These are phyloP conservation scores for Mormyrus iriodes DNA, from an alignment of 2,113 vertebrate species.

Conservation along the genomic window DNA sequence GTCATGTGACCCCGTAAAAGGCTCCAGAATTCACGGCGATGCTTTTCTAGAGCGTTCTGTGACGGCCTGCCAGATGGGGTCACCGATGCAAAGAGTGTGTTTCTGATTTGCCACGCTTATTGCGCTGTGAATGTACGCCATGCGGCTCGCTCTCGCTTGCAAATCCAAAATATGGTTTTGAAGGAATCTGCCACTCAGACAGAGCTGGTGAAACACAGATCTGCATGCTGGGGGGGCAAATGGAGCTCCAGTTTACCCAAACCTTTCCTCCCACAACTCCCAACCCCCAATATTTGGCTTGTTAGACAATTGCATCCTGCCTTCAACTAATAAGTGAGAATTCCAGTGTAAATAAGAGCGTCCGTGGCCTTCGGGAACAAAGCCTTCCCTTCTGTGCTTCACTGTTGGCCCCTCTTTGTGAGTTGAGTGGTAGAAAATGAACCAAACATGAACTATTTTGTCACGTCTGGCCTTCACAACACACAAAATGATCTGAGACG, in stretches of 20 bases:
- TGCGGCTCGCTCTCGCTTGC: neutral
- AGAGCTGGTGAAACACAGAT: neutral
- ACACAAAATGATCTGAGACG: neutral
- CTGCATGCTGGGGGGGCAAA: neutral
- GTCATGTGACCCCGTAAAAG: neutral
- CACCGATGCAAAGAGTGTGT: neutral
- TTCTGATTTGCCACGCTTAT: neutral
- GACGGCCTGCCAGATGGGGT: neutral
- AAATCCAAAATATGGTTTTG: neutral
- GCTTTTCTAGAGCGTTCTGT: neutral
- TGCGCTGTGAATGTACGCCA: neutral
- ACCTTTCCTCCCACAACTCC: neutral
- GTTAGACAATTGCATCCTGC: neutral
- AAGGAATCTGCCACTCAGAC: neutral
- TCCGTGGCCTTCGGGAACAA: too few species aligned
- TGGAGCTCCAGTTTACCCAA: neutral
- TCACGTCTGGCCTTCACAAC: too few species aligned
- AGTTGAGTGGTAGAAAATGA: neutral
- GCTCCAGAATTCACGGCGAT: neutral
- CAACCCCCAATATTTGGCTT: neutral
- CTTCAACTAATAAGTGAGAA: neutral
- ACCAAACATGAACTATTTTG: neutral
- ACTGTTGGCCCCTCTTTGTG: neutral
- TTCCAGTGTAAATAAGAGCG: neutral
- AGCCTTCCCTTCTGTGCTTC: neutral